Evolutionary conservation across 2,797 vertebrate genomes (phyloP).

Genomic region (Bovichtus variegatus): DNA sequence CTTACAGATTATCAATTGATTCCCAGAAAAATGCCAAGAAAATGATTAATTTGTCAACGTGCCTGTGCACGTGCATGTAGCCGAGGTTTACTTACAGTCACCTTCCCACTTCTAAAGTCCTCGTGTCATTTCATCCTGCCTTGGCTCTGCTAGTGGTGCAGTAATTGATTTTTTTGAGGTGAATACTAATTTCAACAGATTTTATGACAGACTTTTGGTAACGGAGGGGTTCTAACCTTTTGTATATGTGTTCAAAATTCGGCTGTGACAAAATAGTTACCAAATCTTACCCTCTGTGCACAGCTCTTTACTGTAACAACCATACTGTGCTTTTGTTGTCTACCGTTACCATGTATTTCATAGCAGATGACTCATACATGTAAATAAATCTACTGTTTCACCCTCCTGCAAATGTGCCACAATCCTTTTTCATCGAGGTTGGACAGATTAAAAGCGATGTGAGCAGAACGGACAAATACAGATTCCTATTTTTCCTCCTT

Average conservation of each 20-base stretch:
- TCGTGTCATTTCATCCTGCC: conserved; percentile 37
- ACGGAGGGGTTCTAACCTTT: background rate
- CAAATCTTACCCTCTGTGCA: background rate
- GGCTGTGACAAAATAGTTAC: conserved; percentile 19
- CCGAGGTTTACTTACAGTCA: conserved; percentile 11
- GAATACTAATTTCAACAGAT: conserved; percentile 29
- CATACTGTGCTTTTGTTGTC: conserved; percentile 20
- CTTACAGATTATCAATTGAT: conserved; percentile 4
- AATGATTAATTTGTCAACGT: background rate
- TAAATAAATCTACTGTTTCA: conserved; percentile 37
- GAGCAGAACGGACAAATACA: conserved; percentile 51
- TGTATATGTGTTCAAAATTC: conserved; percentile 1
- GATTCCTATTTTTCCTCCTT: conserved; percentile 9
- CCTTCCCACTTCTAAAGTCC: conserved; percentile 4
- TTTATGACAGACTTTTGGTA: conserved; percentile 1
- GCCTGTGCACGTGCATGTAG: conserved; percentile 3
- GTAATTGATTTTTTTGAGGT: conserved; percentile 39
- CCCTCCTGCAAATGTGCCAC: conserved; percentile 47
- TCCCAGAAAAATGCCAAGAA: conserved; percentile 20
- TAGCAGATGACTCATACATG: conserved; percentile 58
- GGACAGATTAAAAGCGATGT: conserved; percentile 66
- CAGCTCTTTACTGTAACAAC: conserved; percentile 23
- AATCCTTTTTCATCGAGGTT: conserved; percentile 59
- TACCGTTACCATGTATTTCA: conserved; percentile 12
- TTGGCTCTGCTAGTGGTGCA: conserved; percentile 4